These are phyloP conservation scores for Neosilurus hyrtlii DNA, from an alignment of 2,797 vertebrate species.

Conservation along the genomic window DNA sequence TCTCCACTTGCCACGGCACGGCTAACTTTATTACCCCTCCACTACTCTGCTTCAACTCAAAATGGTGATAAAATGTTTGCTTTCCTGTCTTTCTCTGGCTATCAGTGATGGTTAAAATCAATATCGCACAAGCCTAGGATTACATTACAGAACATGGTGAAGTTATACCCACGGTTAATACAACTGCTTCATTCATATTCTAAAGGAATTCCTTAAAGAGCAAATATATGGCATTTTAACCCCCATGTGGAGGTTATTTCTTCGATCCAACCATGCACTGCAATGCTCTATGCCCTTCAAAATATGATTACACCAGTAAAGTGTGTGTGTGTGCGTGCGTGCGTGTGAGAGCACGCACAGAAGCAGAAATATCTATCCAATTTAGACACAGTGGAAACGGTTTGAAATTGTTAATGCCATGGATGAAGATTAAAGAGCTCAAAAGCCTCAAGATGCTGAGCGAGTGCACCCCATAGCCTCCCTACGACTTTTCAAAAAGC, in stretches of 20 bases:
- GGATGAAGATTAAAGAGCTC: not conserved
- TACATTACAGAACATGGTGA: not conserved
- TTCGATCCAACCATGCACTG: not conserved
- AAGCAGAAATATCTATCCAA: constrained; percentile 24
- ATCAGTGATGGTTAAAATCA: not conserved
- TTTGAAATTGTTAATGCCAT: not conserved
- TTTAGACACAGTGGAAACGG: not conserved
- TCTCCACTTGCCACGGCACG: not conserved
- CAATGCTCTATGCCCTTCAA: not conserved
- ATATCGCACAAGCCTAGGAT: not conserved
- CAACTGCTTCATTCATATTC: not conserved
- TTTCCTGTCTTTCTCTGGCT: not conserved
- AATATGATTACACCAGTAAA: constrained; percentile 13
- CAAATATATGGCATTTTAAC: not conserved
- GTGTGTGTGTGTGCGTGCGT: not conserved
- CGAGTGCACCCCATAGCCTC: not conserved
- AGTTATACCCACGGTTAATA: not conserved
- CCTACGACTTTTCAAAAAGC: not conserved
- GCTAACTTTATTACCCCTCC: not conserved
- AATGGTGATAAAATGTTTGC: not conserved
- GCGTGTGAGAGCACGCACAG: not conserved
- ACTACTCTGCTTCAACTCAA: not conserved
- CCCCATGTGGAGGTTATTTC: not conserved
- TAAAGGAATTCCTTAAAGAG: not conserved
- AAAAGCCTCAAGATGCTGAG: not conserved